Evolutionary conservation across 2,797 vertebrate genomes (phyloP), one percentile per base, ranked within the genome.

Genomic region (Sebastes alutus): DNA sequence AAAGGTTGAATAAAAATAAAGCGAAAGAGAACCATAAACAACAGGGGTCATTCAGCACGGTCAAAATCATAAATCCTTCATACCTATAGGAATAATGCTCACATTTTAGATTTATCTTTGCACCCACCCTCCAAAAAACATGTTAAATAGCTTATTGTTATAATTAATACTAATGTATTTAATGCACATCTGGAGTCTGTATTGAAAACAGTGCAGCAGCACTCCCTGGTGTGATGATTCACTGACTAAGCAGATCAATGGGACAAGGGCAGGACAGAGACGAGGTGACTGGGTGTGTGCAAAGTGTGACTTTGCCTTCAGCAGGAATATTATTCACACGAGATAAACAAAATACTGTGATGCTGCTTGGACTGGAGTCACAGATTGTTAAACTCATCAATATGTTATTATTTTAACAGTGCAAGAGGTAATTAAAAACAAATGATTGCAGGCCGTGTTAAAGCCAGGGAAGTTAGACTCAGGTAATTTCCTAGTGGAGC

Each of bases 241-340:
- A 82, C 87, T 86, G 88, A 91, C 89, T 83, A 85, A 90, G 92
- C 88, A 87, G 88, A 94, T 94, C 94, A 89, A 88, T 94, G 83
- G 68, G 30, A 33, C 92, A 93, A 93, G 93, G 92, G 68, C 90
- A 88, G 88, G 69, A 75, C 78, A 63, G 72, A 76, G 55, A 81
- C 23, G 58, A 85, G 83, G 85, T 67, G 86, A 81, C 78, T 81
- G 83, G 49, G 55, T 78, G 71, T 77, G 84, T 63, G 65, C 81
- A 80, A 58, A 80, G 83, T 83, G 82, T 89, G 83, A 90, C 90
- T 91, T 91, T 88, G 89, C 72, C 85, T 77, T 73, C 78, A 71
- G 81, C 82, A 75, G 81, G 75, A 77, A 63, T 80, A 81, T 4
- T 12, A 52, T 87, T 85, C 61, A 69, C 60, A 62, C 55, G 20